Evolutionary conservation across 1,140 invertebrate genomes (phyloP).

Genomic region (Lethrus apterus): DNA sequence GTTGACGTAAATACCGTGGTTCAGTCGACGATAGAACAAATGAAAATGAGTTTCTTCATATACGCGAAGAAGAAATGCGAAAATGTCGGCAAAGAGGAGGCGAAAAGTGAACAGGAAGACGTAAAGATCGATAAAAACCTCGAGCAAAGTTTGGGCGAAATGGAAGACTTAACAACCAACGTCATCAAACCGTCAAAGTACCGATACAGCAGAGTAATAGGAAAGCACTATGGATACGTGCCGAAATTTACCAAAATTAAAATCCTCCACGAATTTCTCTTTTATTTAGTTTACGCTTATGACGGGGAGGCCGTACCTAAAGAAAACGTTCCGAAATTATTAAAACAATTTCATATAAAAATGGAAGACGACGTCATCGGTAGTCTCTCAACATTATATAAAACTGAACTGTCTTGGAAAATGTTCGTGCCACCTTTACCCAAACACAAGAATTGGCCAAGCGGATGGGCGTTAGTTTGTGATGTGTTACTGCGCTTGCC

Average conservation of each 20-base stretch:
- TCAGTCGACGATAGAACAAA: conserved; percentile 52
- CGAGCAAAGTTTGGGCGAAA: conserved; percentile 1
- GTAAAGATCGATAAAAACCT: conserved; percentile 2
- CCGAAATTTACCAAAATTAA: conserved; percentile 65
- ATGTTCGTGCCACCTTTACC: conserved; percentile 68
- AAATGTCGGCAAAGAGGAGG: no score
- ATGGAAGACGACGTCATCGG: conserved; percentile 38
- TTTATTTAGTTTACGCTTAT: conserved; percentile 59
- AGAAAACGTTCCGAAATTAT: conserved; percentile 41
- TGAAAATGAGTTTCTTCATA: conserved; percentile 52
- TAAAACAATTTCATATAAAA: conserved; percentile 35
- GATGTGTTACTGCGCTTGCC: conserved; percentile 68
- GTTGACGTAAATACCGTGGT: conserved; percentile 48
- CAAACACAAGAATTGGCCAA: conserved; percentile 49
- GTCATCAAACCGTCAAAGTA: background rate
- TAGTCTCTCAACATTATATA: conserved; percentile 44
- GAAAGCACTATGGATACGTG: conserved; percentile 25
- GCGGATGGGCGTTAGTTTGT: conserved; percentile 68
- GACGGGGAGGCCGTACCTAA: conserved; percentile 40
- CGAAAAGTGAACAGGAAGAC: conserved; percentile 18
- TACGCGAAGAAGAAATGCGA: conserved; percentile 14
- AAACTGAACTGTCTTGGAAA: conserved; percentile 55
- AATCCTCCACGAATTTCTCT: conserved; percentile 60
- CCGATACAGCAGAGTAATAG: conserved; percentile 18
- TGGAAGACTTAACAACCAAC: conserved; percentile 1